Conservation (phyloP, 2,113 vertebrate genomes). For the Tachysurus fulvidraco region DNA sequence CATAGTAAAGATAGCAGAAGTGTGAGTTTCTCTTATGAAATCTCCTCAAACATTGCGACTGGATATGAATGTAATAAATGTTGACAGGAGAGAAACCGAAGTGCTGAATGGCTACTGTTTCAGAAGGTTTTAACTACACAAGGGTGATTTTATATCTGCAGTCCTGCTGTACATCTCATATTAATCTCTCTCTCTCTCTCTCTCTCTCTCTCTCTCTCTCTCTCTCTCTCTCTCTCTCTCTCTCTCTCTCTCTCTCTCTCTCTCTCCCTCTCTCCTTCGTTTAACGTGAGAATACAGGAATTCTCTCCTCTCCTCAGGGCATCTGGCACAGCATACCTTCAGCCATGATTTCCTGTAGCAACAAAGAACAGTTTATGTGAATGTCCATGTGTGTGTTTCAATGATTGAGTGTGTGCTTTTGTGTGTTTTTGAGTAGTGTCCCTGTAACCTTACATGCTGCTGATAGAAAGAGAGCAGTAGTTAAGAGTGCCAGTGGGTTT, state of each 20-base stretch:
- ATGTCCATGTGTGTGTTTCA: constrained; percentile 25
- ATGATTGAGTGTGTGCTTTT: constrained; percentile 22
- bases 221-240: constrained; percentile 28
- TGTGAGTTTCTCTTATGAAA: background rate
- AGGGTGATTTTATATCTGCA: constrained; percentile 4
- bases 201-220: constrained; percentile 16
- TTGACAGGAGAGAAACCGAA: background rate
- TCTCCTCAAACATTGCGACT: background rate
- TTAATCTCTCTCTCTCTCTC: constrained; percentile 3
- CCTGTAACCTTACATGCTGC: constrained; percentile 32
- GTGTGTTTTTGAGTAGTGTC: constrained; percentile 8
- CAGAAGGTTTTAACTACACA: background rate
- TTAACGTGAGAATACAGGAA: constrained; percentile 48
- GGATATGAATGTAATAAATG: background rate
- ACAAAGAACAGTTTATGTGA: constrained; percentile 28
- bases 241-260: background rate
- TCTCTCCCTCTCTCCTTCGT: background rate
- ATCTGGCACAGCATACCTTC: constrained; percentile 51
- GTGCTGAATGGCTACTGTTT: constrained; percentile 5
- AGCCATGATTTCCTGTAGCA: constrained; percentile 55
- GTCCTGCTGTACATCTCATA: constrained; percentile 26
- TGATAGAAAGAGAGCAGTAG: constrained; percentile 9
- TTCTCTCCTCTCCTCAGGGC: constrained; percentile 44
- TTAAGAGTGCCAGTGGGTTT: background rate
- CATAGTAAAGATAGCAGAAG: background rate